Evolutionary conservation across 1,140 invertebrate genomes (phyloP), one percentile per base, ranked within the genome.

Genomic region (Notospermus geniculatus): DNA sequence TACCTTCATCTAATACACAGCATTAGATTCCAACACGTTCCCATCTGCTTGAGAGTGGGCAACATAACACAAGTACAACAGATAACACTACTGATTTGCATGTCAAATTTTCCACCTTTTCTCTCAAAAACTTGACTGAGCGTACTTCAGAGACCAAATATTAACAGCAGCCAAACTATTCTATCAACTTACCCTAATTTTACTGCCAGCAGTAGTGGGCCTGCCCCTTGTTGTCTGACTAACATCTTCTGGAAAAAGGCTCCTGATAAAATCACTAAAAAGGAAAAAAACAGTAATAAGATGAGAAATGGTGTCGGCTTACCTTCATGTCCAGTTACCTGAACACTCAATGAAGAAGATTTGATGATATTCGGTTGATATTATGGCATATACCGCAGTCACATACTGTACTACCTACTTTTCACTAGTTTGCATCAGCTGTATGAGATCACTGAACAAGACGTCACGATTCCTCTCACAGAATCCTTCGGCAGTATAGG

Each of bases 401-500:
- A 1, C 53, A 17, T 29, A 32, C 1, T 43, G n/a, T 30, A 27
- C 13, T 53, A 83, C 84, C 84, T 76, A 89, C 88, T 85, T 88
- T n/a, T 77, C 76, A 74, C 88, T 90, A 1, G 81, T 83, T 69
- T 89, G 87, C 88, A 91, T 90, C 4, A 90, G 77, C 68, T 87
- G 85, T 67, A 91, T 86, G 23, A 91, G 83, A 75, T 91, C 89
- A 28, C 82, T 78, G 73, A 89, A 89, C 9, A 91, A 80, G 28
- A 90, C 87, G 72, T 91, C 89, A 56, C 88, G 83, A 77, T 91
- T 91, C 69, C 87, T 85, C 68, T 90, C 89, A 78, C 88, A 89
- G 74, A 91, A 91, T n/a, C 87, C 87, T 27, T 87, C 85, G 27
- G 88, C 84, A 62, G 86, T 83, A 73, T 91, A 90, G 19, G 81